Conservation (phyloP, 2,888 invertebrate species). For the Sepioteuthis lessoniana region DNA sequence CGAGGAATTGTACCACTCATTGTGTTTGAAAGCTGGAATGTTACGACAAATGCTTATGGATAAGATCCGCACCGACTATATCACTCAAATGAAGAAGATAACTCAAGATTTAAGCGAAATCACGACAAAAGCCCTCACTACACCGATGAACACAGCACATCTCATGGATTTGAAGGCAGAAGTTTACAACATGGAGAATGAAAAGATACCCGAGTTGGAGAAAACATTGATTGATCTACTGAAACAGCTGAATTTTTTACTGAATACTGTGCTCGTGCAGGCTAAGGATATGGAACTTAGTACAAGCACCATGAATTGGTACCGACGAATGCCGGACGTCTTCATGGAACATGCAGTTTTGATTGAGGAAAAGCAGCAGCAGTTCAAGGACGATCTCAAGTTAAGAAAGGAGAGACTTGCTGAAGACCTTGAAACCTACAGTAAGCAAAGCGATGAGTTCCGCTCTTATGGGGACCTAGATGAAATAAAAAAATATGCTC, state of each 20-base stretch:
- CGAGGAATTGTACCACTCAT: slow-evolving; percentile 83
- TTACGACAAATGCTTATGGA: slow-evolving; percentile 83
- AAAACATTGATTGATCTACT: slow-evolving; percentile 80
- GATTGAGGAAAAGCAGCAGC: slow-evolving; percentile 86
- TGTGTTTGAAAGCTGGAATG: slow-evolving; percentile 82
- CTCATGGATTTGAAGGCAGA: slow-evolving; percentile 88
- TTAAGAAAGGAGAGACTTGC: slow-evolving; percentile 86
- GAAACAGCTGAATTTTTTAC: slow-evolving; percentile 83
- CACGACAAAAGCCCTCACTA: slow-evolving; percentile 84
- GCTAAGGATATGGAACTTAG: slow-evolving; percentile 91
- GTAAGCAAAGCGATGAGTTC: slow-evolving; percentile 87
- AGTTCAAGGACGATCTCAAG: slow-evolving; percentile 88
- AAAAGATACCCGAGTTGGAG: slow-evolving; percentile 84
- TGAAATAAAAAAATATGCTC: slow-evolving; percentile 87
- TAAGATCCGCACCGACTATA: slow-evolving; percentile 67
- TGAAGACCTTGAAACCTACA: slow-evolving; percentile 86
- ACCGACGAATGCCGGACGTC: slow-evolving; percentile 85
- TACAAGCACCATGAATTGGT: slow-evolving; percentile 91
- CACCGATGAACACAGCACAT: slow-evolving; percentile 88
- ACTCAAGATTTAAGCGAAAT: slow-evolving; percentile 78
- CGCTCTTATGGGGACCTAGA: slow-evolving; percentile 90
- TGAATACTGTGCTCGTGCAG: slow-evolving; percentile 86
- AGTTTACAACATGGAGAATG: slow-evolving; percentile 84
- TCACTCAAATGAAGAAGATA: neutral
- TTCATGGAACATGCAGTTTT: slow-evolving; percentile 88